These are phyloP conservation scores for Pyrgilauda ruficollis DNA, from an alignment of 2,113 vertebrate species.

Conservation along the genomic window DNA sequence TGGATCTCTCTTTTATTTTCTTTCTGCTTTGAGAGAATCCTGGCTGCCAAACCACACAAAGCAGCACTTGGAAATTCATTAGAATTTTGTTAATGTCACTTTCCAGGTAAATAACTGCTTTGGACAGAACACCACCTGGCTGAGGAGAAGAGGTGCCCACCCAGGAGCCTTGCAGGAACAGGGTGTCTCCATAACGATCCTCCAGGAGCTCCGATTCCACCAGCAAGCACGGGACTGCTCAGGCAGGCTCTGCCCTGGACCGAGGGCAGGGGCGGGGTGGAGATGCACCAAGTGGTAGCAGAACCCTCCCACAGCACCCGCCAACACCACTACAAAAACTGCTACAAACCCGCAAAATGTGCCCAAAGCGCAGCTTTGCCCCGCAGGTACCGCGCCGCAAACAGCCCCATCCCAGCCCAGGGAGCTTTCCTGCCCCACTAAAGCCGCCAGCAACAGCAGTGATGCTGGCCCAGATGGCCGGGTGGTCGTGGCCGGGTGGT, in stretches of 20 bases:
- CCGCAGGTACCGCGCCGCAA: fast-evolving
- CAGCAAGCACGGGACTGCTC: fast-evolving
- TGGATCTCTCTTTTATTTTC: neutral
- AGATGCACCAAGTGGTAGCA: neutral
- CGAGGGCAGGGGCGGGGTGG: fast-evolving
- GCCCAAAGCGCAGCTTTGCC: fast-evolving
- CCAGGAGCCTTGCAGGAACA: neutral
- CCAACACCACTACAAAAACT: neutral
- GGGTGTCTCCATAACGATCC: fast-evolving
- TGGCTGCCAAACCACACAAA: neutral
- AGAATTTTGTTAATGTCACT: neutral
- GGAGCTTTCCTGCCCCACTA: neutral
- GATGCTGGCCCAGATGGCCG: neutral
- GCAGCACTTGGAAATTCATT: neutral
- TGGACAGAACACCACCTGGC: fast-evolving
- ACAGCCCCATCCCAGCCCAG: neutral
- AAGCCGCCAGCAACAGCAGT: fast-evolving
- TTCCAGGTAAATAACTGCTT: neutral
- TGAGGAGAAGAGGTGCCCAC: neutral
- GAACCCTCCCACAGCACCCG: fast-evolving
- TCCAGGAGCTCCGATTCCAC: neutral
- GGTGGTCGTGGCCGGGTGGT: fast-evolving
- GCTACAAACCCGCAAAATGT: neutral
- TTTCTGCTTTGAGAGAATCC: neutral
- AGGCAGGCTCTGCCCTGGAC: neutral